Evolutionary conservation across 2,113 vertebrate genomes (phyloP), one percentile per base, ranked within the genome.

Genomic region (Thunnus maccoyii): DNA sequence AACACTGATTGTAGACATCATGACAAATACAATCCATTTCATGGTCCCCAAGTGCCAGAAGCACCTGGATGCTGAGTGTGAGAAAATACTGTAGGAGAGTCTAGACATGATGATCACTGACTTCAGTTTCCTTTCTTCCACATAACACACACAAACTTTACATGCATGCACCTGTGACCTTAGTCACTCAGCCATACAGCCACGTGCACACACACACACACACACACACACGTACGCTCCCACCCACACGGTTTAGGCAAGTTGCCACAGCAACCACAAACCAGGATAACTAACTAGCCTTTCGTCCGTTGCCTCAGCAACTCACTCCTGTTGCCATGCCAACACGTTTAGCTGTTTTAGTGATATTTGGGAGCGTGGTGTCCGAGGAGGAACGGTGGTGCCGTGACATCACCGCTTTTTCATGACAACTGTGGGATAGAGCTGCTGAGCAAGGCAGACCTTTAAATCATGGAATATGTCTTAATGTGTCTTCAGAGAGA

Each of bases 321-420:
- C 60, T 72, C 47, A 55, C n/a, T 76, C 15, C 25, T 61, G 78
- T 92, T 89, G 69, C 91, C 82, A 68, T 90, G 83, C 27, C 76
- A 82, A 92, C 81, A 17, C 48, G 27, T 75, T 73, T 73, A 61
- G 70, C 79, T 90, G 80, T 90, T 90, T 85, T 60, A 78, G 48
- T 83, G 86, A 90, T 90, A 86, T 87, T 86, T 85, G 47, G 74
- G 72, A 74, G 67, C 50, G 7, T 60, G 60, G 69, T 15, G 68
- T 84, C 58, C 76, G 62, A 86, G 77, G 44, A 74, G 60, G 73
- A 61, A 78, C 10, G 22, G 41, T 48, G 36, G 27, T 79, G 71
- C 80, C 86, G 78, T 94, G 92, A 94, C 91, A 88, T 94, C 92
- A 94, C 56, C 60, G 12, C 69, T 78, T 77, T 91, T 93, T 93